A percentile compares a stretch with the other conserved stretches of the same genome.
Conservation (phyloP, 1,140 invertebrate species). For the Amyelois transitella region DNA sequence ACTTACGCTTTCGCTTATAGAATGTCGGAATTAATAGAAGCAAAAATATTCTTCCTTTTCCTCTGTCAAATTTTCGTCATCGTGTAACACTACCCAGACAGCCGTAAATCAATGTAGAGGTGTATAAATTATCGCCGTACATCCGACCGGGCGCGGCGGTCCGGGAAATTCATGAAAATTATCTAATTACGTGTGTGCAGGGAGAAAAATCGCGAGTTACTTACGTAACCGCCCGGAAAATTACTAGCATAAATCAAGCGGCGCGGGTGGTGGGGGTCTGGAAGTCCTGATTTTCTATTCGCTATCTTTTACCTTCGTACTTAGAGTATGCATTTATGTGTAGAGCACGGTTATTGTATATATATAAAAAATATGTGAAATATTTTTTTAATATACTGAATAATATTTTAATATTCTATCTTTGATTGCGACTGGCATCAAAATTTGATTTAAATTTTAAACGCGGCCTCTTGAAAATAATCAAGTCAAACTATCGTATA, state of each 20-base stretch:
- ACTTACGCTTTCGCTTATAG: too few species aligned
- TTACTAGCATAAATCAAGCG: constrained; percentile 65
- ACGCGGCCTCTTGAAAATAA: too few species aligned
- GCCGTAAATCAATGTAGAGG: not conserved
- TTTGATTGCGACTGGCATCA: too few species aligned
- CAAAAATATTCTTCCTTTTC: too few species aligned
- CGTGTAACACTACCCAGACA: not conserved
- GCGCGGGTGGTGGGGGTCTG: constrained; percentile 23
- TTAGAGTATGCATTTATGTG: not conserved
- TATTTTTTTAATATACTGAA: too few species aligned
- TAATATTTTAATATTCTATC: too few species aligned
- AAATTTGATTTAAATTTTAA: too few species aligned
- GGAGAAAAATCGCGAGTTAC: constrained; percentile 68
- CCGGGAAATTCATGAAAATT: constrained; percentile 53
- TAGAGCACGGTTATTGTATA: not conserved
- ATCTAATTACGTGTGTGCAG: constrained; percentile 67
- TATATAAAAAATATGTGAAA: too few species aligned
- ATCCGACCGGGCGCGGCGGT: constrained; percentile 7
- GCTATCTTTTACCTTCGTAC: constrained; percentile 52
- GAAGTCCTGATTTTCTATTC: constrained; percentile 65
- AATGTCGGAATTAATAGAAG: too few species aligned
- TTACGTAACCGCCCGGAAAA: constrained; percentile 67
- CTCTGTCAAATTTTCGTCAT: not conserved
- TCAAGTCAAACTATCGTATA: too few species aligned
- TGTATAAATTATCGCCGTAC: constrained; percentile 15